phyloP scores from a whole-genome alignment of 2,888 invertebrate genomes.

The Seladonia tumulorum region DNA sequence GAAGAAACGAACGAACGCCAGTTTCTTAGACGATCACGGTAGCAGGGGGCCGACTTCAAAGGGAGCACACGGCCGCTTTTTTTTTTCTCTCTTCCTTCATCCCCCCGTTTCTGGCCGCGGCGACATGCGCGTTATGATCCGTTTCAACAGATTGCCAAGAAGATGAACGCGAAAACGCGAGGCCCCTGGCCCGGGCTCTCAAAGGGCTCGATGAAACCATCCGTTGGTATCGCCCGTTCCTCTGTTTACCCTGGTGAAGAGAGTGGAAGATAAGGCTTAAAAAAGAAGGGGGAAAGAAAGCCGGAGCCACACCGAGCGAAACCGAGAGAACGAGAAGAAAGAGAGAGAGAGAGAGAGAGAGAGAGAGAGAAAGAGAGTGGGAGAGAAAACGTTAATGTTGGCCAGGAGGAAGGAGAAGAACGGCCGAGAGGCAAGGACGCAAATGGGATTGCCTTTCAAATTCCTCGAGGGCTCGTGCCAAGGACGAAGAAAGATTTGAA shows the following conservation, averaged over 20 bases:
- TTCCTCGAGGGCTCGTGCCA: conserved; percentile 71
- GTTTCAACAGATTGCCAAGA: conserved; percentile 67
- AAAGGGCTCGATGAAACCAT: conserved; percentile 66
- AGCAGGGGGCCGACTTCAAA: conserved; percentile 48
- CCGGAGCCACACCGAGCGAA: not conserved
- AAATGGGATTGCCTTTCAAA: conserved; percentile 80
- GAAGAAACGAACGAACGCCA: not conserved
- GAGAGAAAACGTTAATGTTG: conserved; percentile 51
- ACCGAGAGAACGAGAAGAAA: not conserved
- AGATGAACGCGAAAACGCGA: conserved; percentile 50
- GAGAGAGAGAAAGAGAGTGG: conserved; percentile 19
- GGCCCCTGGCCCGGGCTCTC: conserved; percentile 42
- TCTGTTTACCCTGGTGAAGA: conserved; percentile 57
- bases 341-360: conserved; percentile 22
- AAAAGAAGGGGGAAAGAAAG: conserved; percentile 29
- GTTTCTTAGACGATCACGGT: conserved; percentile 49
- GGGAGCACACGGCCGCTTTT: conserved; percentile 21
- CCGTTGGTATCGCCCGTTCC: conserved; percentile 59
- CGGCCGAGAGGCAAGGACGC: conserved; percentile 56
- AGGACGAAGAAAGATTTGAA: conserved; percentile 61
- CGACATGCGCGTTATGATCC: conserved; percentile 63
- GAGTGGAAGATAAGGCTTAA: conserved; percentile 54
- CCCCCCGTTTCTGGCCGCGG: conserved; percentile 12
- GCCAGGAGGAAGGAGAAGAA: conserved; percentile 17
- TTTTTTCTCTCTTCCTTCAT: too few relatives aligned